A percentile compares a stretch with the other conserved stretches of the same genome.
Conservation (phyloP, 2,797 vertebrate species). For the Callimico goeldii region DNA sequence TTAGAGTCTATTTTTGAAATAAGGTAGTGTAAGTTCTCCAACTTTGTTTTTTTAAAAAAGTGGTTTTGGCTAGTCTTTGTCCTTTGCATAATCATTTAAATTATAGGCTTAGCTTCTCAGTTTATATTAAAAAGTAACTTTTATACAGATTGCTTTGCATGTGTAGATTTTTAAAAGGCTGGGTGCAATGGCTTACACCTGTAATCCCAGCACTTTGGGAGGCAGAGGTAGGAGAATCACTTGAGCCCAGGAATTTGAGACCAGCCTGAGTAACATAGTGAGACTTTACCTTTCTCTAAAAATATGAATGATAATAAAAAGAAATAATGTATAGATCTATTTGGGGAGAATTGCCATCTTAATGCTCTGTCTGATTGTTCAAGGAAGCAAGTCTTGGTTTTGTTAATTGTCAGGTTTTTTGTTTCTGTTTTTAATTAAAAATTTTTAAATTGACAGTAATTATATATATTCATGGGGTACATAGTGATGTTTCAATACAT, state of each 20-base stretch:
- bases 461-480: background rate
- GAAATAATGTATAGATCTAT: background rate
- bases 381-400: background rate
- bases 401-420: background rate
- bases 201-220: background rate
- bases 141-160: background rate
- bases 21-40: background rate
- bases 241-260: background rate
- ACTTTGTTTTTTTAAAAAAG: slow-evolving; percentile 1
- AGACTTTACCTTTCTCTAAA: background rate
- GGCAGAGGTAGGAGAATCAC: background rate
- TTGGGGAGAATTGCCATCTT: background rate
- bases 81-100: background rate
- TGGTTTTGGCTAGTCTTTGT: background rate
- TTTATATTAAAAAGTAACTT: background rate
- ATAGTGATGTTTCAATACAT: background rate
- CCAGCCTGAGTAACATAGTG: background rate
- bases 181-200: background rate
- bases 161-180: background rate
- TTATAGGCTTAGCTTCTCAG: background rate
- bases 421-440: background rate
- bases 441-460: background rate
- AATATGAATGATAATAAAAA: background rate
- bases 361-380: background rate
- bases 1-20: slow-evolving; percentile 16